phyloP scores from a whole-genome alignment of 2,888 invertebrate genomes.

The Ophraella communa region DNA sequence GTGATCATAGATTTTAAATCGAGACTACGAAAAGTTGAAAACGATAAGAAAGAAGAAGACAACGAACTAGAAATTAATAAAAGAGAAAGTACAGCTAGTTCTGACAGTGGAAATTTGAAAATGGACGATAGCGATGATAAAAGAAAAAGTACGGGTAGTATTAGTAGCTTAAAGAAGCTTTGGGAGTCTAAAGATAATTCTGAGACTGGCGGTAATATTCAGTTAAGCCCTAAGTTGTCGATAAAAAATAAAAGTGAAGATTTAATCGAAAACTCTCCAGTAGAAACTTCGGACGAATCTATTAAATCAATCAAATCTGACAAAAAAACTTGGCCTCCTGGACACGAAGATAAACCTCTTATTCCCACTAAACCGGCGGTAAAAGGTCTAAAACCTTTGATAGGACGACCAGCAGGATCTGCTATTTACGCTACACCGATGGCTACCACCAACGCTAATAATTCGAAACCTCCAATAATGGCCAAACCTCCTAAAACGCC shows the following conservation, averaged over 20 bases:
- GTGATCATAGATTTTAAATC: slow-evolving; percentile 85
- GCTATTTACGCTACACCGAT: slow-evolving; percentile 84
- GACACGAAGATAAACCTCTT: slow-evolving; percentile 69
- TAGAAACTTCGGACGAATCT: slow-evolving; percentile 58
- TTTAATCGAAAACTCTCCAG: slow-evolving; percentile 55
- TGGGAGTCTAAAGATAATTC: slow-evolving; percentile 83
- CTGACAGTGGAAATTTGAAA: slow-evolving; percentile 58
- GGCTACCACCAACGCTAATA: slow-evolving; percentile 39
- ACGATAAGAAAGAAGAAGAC: slow-evolving; percentile 55
- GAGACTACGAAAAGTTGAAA: slow-evolving; percentile 80
- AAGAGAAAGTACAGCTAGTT: slow-evolving; percentile 60
- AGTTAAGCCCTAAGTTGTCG: slow-evolving; percentile 71
- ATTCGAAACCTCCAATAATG: slow-evolving; percentile 61
- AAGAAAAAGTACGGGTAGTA: slow-evolving; percentile 89
- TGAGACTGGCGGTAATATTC: slow-evolving; percentile 61
- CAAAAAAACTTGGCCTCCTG: slow-evolving; percentile 63
- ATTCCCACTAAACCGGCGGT: slow-evolving; percentile 74
- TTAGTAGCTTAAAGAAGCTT: slow-evolving; percentile 88
- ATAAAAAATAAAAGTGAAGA: slow-evolving; percentile 61
- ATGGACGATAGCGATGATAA: slow-evolving; percentile 79
- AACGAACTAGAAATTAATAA: slow-evolving; percentile 56
- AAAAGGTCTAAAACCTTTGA: slow-evolving; percentile 67
- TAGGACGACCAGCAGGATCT: slow-evolving; percentile 61
- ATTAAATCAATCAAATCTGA: slow-evolving; percentile 54
- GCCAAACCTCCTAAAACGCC: slow-evolving; percentile 60